phyloP scores from a whole-genome alignment of 2,888 invertebrate species.

The Conchocele bisecta region DNA sequence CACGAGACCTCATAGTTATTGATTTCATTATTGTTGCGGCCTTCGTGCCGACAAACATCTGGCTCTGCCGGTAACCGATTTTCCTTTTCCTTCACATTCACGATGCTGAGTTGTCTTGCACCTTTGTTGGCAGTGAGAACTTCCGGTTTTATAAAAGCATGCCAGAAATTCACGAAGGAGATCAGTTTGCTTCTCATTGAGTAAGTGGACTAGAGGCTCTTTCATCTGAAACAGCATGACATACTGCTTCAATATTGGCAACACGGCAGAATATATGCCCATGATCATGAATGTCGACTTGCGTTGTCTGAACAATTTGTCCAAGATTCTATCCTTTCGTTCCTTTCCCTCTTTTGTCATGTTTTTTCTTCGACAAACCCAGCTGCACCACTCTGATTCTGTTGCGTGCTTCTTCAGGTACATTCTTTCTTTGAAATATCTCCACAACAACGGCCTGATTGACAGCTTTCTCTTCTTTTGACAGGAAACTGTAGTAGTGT shows the following conservation, averaged over 20 bases:
- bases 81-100: neutral
- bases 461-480: neutral
- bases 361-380: conserved; percentile 10
- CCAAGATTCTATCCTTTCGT: neutral
- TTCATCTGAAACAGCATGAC: conserved; percentile 19
- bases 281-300: conserved; percentile 4
- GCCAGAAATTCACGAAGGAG: conserved; percentile 15
- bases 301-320: conserved; percentile 11
- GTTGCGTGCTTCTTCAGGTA: neutral
- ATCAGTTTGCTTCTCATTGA: conserved; percentile 26
- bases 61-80: neutral
- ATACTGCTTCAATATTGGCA: conserved; percentile 19
- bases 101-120: neutral
- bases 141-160: conserved; percentile 34
- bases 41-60: conserved; percentile 26
- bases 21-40: neutral
- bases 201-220: conserved; percentile 9
- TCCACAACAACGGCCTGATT: conserved; percentile 21
- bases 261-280: conserved; percentile 8
- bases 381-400: neutral
- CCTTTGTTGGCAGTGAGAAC: conserved; percentile 1
- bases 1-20: neutral
- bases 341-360: conserved; percentile 20
- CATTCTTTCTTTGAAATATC: conserved; percentile 17
- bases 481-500: conserved; percentile 19